phyloP scores from a whole-genome alignment of 30 jellyfish, hydroid and myxozoan species.

The Calvadosia cruxmelitensis region DNA sequence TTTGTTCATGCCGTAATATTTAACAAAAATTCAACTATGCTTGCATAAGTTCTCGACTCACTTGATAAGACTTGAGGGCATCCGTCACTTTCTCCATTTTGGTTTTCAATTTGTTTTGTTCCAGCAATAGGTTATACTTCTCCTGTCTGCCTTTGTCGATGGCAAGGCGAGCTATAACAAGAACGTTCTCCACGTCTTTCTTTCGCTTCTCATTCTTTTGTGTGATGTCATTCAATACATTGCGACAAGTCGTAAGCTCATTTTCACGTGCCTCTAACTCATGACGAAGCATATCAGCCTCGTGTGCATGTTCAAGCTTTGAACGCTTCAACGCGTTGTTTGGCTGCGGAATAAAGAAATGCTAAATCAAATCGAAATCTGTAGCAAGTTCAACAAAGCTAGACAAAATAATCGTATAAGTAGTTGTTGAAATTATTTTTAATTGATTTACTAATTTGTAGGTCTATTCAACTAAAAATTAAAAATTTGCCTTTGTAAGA shows the following conservation, averaged over 20 bases:
- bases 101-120: constrained; percentile 71
- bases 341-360: constrained; percentile 15
- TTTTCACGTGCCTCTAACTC: constrained; percentile 45
- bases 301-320: constrained; percentile 37
- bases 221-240: constrained; percentile 32
- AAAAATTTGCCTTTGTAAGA: too few species aligned
- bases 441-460: too few species aligned
- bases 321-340: constrained; percentile 28
- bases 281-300: constrained; percentile 33
- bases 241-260: constrained; percentile 43
- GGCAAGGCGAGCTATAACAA: constrained; percentile 59
- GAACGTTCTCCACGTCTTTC: constrained; percentile 42
- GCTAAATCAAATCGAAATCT: too few species aligned
- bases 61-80: constrained; percentile 77
- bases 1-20: too few species aligned
- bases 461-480: too few species aligned
- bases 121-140: constrained; percentile 60
- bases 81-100: constrained; percentile 81
- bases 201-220: constrained; percentile 28
- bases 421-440: too few species aligned
- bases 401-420: too few species aligned
- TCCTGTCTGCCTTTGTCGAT: constrained; percentile 83
- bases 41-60: too few species aligned
- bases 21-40: too few species aligned
- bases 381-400: too few species aligned